These are phyloP conservation scores for Blastomussa wellsi DNA, from an alignment of 92 coral and sea anemone species.

Conservation along the genomic window DNA sequence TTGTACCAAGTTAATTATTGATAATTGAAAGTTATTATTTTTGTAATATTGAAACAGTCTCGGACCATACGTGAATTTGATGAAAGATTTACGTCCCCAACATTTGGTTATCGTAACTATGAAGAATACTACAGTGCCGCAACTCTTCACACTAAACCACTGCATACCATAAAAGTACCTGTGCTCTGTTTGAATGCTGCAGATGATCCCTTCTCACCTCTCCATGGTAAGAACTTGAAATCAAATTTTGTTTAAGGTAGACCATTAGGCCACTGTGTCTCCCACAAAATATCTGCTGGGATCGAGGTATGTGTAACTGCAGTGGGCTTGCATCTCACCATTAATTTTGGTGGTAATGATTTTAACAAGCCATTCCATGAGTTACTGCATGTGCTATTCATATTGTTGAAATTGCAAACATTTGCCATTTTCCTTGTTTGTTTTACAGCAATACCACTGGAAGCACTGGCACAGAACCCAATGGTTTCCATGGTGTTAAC, in stretches of 20 bases:
- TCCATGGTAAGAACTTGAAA: conserved; percentile 61
- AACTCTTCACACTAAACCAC: conserved; percentile 83
- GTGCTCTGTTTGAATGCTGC: conserved; percentile 85
- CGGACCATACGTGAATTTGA: conserved; percentile 80
- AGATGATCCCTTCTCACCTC: conserved; percentile 85
- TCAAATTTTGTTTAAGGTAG: no score
- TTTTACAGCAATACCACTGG: conserved; percentile 75
- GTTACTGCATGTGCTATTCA: not conserved
- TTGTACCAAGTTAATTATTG: no score
- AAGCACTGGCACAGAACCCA: conserved; percentile 72
- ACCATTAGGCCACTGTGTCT: no score
- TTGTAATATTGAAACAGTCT: no score
- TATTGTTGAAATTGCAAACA: no score
- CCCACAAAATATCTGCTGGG: no score
- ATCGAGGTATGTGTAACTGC: no score
- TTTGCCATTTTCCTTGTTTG: not conserved
- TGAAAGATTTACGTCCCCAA: conserved; percentile 82
- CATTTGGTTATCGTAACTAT: conserved; percentile 78
- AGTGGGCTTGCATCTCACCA: no score
- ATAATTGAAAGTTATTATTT: no score
- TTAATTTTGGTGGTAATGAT: no score
- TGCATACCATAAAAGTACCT: conserved; percentile 75
- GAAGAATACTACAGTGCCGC: conserved; percentile 91
- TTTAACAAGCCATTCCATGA: not conserved
- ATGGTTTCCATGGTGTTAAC: conserved; percentile 76